Evolutionary conservation across 2,888 invertebrate genomes (phyloP).

Genomic region (Kryphioiulus occultus): DNA sequence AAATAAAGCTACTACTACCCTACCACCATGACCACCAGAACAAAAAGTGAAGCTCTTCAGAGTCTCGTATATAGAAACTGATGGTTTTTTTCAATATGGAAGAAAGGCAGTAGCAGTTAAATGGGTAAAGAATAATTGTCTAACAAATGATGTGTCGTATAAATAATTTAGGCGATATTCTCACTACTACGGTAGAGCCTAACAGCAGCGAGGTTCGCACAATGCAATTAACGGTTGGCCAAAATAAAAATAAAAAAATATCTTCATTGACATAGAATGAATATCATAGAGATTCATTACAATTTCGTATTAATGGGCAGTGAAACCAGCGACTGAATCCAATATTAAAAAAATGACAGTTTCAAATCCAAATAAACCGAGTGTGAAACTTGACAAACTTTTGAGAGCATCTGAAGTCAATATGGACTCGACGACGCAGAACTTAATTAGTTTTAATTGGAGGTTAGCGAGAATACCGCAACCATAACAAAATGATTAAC

Average conservation of each 20-base stretch:
- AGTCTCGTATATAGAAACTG: conserved; percentile 44
- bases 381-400: background rate
- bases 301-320: conserved; percentile 32
- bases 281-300: conserved; percentile 41
- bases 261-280: conserved; percentile 49
- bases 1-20: conserved; percentile 47
- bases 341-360: background rate
- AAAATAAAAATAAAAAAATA: conserved; percentile 49
- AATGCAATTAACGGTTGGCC: conserved; percentile 47
- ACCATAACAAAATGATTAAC: background rate
- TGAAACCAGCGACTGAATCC: conserved; percentile 2
- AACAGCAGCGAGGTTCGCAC: conserved; percentile 44
- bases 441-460: background rate
- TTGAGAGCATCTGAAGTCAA: background rate
- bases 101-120: conserved; percentile 49
- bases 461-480: background rate
- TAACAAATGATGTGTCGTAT: conserved; percentile 50
- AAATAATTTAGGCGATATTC: conserved; percentile 46
- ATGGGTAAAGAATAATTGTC: conserved; percentile 42
- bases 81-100: conserved; percentile 48
- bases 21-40: conserved; percentile 48
- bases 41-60: conserved; percentile 43
- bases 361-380: background rate
- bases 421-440: background rate
- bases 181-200: conserved; percentile 39